Evolutionary conservation across 1,140 invertebrate species (phyloP).

Genomic region (Drosophila santomea): DNA sequence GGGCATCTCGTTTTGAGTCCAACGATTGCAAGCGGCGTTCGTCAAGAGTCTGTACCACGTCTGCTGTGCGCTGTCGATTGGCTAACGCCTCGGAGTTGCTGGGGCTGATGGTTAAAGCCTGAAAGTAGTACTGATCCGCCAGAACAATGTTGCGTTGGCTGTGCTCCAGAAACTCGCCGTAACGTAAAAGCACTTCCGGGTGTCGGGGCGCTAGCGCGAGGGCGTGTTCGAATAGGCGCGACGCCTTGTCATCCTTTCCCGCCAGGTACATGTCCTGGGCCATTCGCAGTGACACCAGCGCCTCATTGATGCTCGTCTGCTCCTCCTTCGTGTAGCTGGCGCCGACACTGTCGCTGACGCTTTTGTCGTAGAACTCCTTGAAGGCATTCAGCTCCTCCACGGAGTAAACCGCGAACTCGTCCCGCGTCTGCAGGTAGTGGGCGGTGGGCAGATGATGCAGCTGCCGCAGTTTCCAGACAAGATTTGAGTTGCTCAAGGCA

Average conservation of each 20-base stretch:
- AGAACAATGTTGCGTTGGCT: slow-evolving; percentile 93
- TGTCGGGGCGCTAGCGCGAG: slow-evolving; percentile 95
- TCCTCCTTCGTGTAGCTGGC: slow-evolving; percentile 52
- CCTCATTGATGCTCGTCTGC: slow-evolving; percentile 87
- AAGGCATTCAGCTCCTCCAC: too few relatives aligned
- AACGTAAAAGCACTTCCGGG: slow-evolving; percentile 95
- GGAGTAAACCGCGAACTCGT: too few relatives aligned
- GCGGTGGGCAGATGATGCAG: too few relatives aligned
- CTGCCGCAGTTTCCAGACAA: too few relatives aligned
- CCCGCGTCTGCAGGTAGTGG: too few relatives aligned
- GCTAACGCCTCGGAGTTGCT: slow-evolving; percentile 91
- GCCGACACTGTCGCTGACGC: slow-evolving; percentile 30
- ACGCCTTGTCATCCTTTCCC: slow-evolving; percentile 94
- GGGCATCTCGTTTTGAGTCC: slow-evolving; percentile 93
- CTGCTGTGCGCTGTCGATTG: slow-evolving; percentile 93
- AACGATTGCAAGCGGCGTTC: slow-evolving; percentile 91
- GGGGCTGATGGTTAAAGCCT: slow-evolving; percentile 93
- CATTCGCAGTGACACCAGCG: slow-evolving; percentile 92
- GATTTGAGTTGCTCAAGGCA: too few relatives aligned
- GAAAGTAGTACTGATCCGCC: slow-evolving; percentile 95
- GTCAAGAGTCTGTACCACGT: slow-evolving; percentile 96
- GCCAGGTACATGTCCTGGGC: slow-evolving; percentile 93
- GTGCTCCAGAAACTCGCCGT: slow-evolving; percentile 97
- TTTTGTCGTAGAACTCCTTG: too few relatives aligned
- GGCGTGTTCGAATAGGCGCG: slow-evolving; percentile 95